Evolutionary conservation across 2,888 invertebrate species (phyloP).

Genomic region (Ornithoptera alexandrae): DNA sequence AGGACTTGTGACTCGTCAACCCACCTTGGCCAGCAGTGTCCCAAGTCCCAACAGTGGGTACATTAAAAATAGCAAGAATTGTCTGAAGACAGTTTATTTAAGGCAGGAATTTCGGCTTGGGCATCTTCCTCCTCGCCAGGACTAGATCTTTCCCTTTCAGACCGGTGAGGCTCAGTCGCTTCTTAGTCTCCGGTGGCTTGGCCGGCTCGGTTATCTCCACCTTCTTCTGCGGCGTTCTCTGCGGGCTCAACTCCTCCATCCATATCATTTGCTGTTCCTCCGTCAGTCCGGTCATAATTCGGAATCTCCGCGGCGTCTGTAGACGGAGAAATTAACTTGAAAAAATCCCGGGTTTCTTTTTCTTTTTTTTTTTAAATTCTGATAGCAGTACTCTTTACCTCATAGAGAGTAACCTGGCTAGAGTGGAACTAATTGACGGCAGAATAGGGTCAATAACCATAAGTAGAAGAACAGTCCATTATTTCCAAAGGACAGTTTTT

Average conservation of each 20-base stretch:
- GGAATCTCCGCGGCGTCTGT: conserved; percentile 56
- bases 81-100: conserved; percentile 4
- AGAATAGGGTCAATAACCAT: too few relatives aligned
- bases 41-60: too few relatives aligned
- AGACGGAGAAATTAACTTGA: not conserved
- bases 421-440: too few relatives aligned
- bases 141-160: conserved; percentile 48
- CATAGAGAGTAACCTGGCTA: too few relatives aligned
- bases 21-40: too few relatives aligned
- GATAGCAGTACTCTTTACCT: too few relatives aligned
- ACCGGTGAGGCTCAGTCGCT: conserved; percentile 40
- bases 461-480: too few relatives aligned
- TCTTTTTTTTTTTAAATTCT: too few relatives aligned
- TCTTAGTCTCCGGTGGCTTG: conserved; percentile 32
- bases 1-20: too few relatives aligned
- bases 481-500: too few relatives aligned
- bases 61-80: not conserved
- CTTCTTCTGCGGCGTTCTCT: conserved; percentile 28
- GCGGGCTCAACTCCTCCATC: conserved; percentile 41
- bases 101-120: conserved; percentile 51
- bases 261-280: conserved; percentile 54
- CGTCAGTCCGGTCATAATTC: conserved; percentile 42
- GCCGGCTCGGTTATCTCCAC: conserved; percentile 28
- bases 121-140: conserved; percentile 53
- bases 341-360: too few relatives aligned